Percentiles rank a stretch among this genome's conserved stretches.
Conservation (phyloP, 2,888 invertebrate genomes). For the Drosophila mulleri region DNA sequence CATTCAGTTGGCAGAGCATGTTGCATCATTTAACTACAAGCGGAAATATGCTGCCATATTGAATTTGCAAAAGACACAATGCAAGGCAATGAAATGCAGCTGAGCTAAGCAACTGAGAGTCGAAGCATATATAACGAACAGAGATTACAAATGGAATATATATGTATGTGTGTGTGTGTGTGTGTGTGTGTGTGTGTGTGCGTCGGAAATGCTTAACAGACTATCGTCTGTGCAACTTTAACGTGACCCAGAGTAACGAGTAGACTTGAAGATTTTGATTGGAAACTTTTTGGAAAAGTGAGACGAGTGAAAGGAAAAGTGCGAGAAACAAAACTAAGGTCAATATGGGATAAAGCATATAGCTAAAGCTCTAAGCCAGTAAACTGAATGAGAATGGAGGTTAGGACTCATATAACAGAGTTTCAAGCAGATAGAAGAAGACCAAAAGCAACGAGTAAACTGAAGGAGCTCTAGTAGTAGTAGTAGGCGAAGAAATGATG, state of each 20-base stretch:
- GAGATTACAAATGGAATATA: conserved; percentile 20
- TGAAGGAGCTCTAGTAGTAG: no score
- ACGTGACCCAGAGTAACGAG: not conserved
- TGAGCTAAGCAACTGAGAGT: conserved; percentile 7
- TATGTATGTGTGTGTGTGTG: not conserved
- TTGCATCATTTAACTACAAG: conserved; percentile 54
- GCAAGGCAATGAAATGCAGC: conserved; percentile 2
- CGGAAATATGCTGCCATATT: conserved; percentile 72
- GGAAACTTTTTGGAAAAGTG: no score
- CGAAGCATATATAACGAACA: conserved; percentile 6
- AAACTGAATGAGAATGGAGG: no score
- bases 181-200: no score
- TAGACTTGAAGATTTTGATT: not conserved
- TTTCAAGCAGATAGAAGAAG: no score
- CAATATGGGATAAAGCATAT: no score
- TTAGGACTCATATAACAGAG: no score
- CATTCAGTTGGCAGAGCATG: conserved; percentile 18
- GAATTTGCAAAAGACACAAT: conserved; percentile 51
- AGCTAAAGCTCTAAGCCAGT: no score
- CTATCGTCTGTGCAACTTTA: not conserved
- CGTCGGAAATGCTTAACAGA: not conserved
- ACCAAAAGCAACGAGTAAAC: no score
- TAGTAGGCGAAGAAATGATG: no score
- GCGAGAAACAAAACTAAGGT: no score
- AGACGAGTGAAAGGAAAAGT: not conserved